Evolutionary conservation across 2,888 invertebrate genomes (phyloP).

Genomic region (Leptinotarsa peninsularis): DNA sequence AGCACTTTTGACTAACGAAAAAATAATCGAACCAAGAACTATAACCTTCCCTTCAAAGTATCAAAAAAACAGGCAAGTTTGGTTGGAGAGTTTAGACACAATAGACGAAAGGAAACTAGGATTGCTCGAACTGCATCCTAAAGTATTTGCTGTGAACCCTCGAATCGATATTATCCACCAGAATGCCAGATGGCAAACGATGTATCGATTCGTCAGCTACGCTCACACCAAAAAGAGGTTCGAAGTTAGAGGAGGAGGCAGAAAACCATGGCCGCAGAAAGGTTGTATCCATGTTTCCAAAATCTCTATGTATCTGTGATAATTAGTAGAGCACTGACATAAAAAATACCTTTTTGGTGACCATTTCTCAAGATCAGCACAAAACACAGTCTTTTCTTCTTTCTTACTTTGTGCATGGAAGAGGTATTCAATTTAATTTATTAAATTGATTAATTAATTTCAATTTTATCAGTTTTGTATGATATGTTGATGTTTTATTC

Average conservation of each 20-base stretch:
- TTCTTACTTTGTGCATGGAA: too few species aligned
- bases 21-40: conserved; percentile 36
- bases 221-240: conserved; percentile 82
- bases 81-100: conserved; percentile 87
- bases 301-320: too few species aligned
- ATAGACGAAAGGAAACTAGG: conserved; percentile 84
- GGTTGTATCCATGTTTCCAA: conserved; percentile 66
- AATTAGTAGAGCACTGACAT: too few species aligned
- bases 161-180: conserved; percentile 87
- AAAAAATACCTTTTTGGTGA: too few species aligned
- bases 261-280: conserved; percentile 98
- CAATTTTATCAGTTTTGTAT: too few species aligned
- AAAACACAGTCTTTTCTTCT: too few species aligned
- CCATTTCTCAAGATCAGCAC: too few species aligned
- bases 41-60: conserved; percentile 68
- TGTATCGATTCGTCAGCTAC: conserved; percentile 86
- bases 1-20: conserved; percentile 31
- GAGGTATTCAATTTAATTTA: too few species aligned
- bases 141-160: conserved; percentile 85
- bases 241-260: conserved; percentile 90
- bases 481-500: too few species aligned
- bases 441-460: too few species aligned
- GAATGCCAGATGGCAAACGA: conserved; percentile 88
- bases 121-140: conserved; percentile 89
- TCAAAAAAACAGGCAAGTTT: conserved; percentile 79